A percentile compares a stretch with the other conserved stretches of the same genome.
Conservation (phyloP, 2,113 vertebrate species). For the Motacilla tschutschensis region DNA sequence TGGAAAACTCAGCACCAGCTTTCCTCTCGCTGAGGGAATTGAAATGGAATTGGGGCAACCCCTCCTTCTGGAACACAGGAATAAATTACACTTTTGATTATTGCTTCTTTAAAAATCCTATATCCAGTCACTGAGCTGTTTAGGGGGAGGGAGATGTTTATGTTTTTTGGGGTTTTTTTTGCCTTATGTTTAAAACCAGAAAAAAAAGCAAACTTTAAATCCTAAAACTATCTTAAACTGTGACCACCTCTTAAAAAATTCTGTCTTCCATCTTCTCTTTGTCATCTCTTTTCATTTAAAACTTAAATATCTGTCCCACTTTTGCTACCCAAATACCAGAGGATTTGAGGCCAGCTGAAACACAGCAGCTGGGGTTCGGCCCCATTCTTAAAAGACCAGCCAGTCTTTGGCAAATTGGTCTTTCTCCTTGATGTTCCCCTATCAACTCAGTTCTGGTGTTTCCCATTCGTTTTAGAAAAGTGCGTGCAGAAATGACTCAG, state of each 20-base stretch:
- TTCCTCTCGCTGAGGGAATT: not conserved
- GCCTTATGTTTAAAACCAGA: not conserved
- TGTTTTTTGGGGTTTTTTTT: not conserved
- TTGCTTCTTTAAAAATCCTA: not conserved
- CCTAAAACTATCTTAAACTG: not conserved
- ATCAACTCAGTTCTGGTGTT: not conserved
- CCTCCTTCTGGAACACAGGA: not conserved
- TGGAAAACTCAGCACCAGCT: not conserved
- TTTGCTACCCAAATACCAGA: not conserved
- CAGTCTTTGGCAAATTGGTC: not conserved
- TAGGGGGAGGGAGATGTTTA: not conserved
- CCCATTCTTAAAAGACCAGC: not conserved
- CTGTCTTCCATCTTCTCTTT: not conserved
- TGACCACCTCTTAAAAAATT: not conserved
- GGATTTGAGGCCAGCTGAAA: not conserved
- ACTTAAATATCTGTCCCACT: not conserved
- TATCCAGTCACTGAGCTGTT: not conserved
- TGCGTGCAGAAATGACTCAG: not conserved
- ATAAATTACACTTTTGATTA: not conserved
- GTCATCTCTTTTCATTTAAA: not conserved
- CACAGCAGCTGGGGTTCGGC: not conserved
- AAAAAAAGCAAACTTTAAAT: not conserved
- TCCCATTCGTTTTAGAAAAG: not conserved
- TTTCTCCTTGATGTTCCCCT: accelerated
- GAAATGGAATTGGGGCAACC: not conserved